Evolutionary conservation across 2,797 vertebrate genomes (phyloP), one percentile per base, ranked within the genome.

Genomic region (Parambassis ranga): DNA sequence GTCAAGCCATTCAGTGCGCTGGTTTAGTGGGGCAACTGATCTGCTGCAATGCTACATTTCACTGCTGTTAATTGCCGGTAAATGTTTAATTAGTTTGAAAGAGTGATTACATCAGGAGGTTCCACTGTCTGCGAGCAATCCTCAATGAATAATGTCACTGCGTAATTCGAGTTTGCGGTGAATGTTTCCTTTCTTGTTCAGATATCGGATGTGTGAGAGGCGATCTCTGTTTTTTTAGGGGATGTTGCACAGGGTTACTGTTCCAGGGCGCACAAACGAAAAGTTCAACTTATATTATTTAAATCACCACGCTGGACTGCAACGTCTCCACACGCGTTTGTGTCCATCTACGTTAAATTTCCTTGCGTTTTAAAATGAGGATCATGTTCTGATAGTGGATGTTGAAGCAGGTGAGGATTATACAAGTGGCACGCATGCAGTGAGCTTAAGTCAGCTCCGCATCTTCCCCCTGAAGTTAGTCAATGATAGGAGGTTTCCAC

Each of bases 1-100:
- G 89, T 90, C 89, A 90, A 87, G 84, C 61, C 57, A 55, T 41
- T 75, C 67, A 30, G 73, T 14, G 81, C 65, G 71, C 65, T 41
- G 77, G 11, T 32, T 9, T 9, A 23, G 71, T 14, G 60, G 26
- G 22, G 65, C 50, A 56, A 5, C 47, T 20, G 47, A 31, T 75
- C 27, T 83, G 81, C 82, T 81, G 85, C 86, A 87, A 57, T 87
- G 84, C 83, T 51, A 58, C 86, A 74, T 28, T 61, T 30, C 77
- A 35, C 57, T 46, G 79, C 67, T 67, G 61, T 50, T 80, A 56
- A 73, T 77, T 57, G 22, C n/a, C 10, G 11, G 49, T 46, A 62
- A 48, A 71, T 84, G 73, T 72, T 72, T 71, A 62, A 79, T 82
- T 71, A 72, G 52, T 82, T 79, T 23, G 7, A 39, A 42, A 50